Evolutionary conservation across 2,113 vertebrate species (phyloP).

Genomic region (Tonatia bakeri): DNA sequence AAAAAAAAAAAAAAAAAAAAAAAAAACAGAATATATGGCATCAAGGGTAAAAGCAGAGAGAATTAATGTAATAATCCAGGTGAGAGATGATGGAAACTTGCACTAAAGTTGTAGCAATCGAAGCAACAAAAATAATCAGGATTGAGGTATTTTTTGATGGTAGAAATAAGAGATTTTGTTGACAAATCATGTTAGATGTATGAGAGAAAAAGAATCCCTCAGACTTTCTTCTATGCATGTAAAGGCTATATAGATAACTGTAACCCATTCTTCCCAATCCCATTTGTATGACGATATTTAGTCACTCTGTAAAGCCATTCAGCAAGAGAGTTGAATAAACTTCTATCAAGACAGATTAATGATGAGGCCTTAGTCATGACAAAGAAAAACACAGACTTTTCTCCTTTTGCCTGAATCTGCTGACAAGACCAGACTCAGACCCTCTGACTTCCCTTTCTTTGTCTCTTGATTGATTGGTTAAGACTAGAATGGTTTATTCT

Average conservation of each 20-base stretch:
- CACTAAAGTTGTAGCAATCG: not conserved
- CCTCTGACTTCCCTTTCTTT: not conserved
- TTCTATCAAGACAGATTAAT: not conserved
- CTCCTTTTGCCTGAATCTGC: not conserved
- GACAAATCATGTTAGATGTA: not conserved
- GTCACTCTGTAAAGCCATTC: not conserved
- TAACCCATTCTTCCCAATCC: not conserved
- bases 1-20: too few relatives aligned
- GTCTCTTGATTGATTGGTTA: not conserved
- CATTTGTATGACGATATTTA: not conserved
- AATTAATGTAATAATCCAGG: too few relatives aligned
- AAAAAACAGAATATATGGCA: not conserved
- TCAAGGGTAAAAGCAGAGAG: not conserved
- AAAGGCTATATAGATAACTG: not conserved
- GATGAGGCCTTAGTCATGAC: not conserved
- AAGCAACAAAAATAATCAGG: not conserved
- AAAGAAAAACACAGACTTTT: not conserved
- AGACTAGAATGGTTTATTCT: not conserved
- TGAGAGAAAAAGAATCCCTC: not conserved
- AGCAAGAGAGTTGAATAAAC: not conserved
- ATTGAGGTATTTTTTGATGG: not conserved
- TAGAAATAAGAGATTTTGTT: not conserved
- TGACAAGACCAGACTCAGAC: not conserved
- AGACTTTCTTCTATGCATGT: not conserved
- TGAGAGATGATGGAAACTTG: not conserved